Evolutionary conservation across 1,140 invertebrate genomes (phyloP).

Genomic region (Drosophila parabipectinata): DNA sequence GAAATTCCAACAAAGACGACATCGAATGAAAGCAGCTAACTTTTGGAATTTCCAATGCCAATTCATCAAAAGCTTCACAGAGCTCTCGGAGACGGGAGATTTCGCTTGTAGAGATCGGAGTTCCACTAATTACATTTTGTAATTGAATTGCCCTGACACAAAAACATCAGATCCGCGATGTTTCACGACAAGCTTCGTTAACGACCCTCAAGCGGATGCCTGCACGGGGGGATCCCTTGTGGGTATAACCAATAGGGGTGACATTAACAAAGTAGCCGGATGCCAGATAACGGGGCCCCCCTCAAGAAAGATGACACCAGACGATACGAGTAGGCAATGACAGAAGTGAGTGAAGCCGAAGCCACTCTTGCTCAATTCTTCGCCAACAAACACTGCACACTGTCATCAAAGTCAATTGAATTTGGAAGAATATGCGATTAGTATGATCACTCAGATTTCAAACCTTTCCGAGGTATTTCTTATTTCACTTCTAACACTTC

Average conservation of each 20-base stretch:
- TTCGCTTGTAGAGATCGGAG: constrained; percentile 6
- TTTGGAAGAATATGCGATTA: neutral
- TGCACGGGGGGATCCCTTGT: neutral
- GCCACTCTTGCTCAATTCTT: too few relatives aligned
- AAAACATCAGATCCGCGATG: constrained; percentile 7
- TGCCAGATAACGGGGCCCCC: neutral
- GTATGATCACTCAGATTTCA: too few relatives aligned
- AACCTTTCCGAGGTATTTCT: too few relatives aligned
- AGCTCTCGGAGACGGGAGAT: neutral
- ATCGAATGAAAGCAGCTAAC: constrained; percentile 2
- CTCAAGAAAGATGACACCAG: neutral
- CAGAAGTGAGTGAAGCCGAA: too few relatives aligned
- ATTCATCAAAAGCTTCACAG: neutral
- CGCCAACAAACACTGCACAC: neutral
- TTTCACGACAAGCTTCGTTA: constrained; percentile 29
- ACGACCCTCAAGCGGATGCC: constrained; percentile 25
- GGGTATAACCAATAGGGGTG: neutral
- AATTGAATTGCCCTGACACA: constrained; percentile 7
- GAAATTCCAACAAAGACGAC: constrained; percentile 10
- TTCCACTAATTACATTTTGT: constrained; percentile 31
- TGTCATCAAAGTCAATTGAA: neutral
- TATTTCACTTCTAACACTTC: too few relatives aligned
- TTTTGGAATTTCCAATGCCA: constrained; percentile 29
- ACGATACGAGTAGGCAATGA: too few relatives aligned
- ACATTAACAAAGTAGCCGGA: neutral